phyloP scores from a whole-genome alignment of 2,113 vertebrate genomes.

The Eptesicus fuscus region DNA sequence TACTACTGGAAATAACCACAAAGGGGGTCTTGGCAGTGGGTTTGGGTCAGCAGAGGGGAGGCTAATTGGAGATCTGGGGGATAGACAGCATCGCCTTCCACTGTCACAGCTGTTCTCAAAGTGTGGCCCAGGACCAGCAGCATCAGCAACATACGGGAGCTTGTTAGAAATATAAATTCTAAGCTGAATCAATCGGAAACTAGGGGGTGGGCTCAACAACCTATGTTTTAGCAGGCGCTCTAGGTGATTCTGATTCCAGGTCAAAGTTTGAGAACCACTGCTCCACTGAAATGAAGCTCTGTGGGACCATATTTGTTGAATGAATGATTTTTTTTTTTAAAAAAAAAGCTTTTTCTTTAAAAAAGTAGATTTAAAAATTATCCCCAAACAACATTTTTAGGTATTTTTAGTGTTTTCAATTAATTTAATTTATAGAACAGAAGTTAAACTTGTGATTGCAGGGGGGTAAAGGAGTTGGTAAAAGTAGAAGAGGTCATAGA shows the following conservation, averaged over 20 bases:
- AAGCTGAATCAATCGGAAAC: background rate
- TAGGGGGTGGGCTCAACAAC: background rate
- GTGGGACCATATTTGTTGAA: background rate
- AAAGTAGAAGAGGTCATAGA: too few species aligned
- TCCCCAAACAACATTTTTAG: background rate
- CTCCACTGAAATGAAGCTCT: background rate
- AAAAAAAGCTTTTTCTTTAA: background rate
- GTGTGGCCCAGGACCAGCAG: background rate
- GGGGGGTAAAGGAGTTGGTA: too few species aligned
- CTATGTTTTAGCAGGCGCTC: background rate
- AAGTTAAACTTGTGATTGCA: background rate
- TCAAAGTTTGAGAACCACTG: background rate
- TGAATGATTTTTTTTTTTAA: background rate
- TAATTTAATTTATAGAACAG: background rate
- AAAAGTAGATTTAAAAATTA: background rate
- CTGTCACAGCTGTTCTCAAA: background rate
- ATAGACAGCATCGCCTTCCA: background rate
- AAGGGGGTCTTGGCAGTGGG: background rate
- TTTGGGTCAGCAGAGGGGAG: background rate
- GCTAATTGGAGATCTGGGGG: background rate
- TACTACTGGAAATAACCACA: background rate
- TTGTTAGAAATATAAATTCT: conserved; percentile 13
- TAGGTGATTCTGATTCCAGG: background rate
- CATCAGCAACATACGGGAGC: background rate
- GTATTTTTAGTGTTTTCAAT: background rate